phyloP scores from a whole-genome alignment of 1,140 invertebrate genomes.

The Paramacrobiotus metropolitanus region DNA sequence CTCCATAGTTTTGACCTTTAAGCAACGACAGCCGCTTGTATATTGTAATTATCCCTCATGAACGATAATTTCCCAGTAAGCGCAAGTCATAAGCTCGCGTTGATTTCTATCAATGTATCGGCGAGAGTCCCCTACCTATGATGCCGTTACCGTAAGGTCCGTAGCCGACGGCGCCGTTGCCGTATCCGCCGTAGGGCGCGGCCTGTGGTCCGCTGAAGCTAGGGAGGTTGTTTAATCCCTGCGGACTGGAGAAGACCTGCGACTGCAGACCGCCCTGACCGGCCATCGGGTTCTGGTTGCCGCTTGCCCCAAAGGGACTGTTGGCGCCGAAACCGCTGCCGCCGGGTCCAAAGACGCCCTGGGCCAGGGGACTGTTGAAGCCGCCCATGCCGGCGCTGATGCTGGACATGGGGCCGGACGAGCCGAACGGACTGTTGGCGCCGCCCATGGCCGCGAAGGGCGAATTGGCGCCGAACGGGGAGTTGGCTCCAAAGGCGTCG shows the following conservation, averaged over 20 bases:
- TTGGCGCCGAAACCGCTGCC: background rate
- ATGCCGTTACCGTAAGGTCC: background rate
- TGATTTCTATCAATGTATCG: no score
- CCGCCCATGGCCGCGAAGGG: background rate
- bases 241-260: no score
- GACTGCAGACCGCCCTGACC: background rate
- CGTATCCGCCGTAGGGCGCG: background rate
- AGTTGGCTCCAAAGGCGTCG: background rate
- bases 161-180: background rate
- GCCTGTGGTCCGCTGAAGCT: background rate
- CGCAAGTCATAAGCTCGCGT: no score
- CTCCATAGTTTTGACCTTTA: no score
- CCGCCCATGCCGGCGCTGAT: background rate
- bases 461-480: background rate
- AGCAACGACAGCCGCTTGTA: no score
- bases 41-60: no score
- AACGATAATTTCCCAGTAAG: no score
- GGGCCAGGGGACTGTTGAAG: background rate
- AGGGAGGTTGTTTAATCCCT: no score
- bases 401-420: background rate
- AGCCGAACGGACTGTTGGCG: background rate
- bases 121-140: no score
- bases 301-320: background rate
- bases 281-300: background rate
- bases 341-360: background rate